phyloP scores from a whole-genome alignment of 2,888 invertebrate genomes.

The Calameuta filiformis region DNA sequence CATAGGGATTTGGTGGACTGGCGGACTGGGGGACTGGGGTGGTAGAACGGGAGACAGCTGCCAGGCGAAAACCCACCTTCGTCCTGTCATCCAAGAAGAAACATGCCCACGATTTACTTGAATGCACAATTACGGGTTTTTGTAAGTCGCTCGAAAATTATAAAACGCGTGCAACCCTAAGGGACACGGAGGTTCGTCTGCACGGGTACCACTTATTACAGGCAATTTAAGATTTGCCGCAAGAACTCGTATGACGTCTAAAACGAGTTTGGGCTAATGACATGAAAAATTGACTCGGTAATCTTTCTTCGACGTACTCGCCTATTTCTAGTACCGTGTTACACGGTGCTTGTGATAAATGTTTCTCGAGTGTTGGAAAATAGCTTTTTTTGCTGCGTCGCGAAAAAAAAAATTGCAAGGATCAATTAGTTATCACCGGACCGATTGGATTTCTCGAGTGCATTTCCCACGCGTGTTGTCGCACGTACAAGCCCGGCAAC shows the following conservation, averaged over 20 bases:
- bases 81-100: slow-evolving; percentile 26
- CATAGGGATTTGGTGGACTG: not conserved
- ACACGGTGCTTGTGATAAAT: not conserved
- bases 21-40: not conserved
- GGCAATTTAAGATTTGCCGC: not conserved
- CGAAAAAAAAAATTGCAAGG: not conserved
- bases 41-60: slow-evolving; percentile 46
- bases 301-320: not conserved
- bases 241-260: not conserved
- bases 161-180: not conserved
- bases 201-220: not conserved
- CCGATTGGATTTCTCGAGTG: slow-evolving; percentile 48
- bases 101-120: slow-evolving; percentile 34
- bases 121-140: slow-evolving; percentile 19
- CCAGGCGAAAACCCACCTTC: slow-evolving; percentile 28
- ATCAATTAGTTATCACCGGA: not conserved
- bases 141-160: slow-evolving; percentile 1
- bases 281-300: not conserved
- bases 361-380: not conserved
- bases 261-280: not conserved
- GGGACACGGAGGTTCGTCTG: not conserved
- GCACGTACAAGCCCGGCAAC: slow-evolving; percentile 35
- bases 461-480: slow-evolving; percentile 59
- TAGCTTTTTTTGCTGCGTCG: not conserved
- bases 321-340: not conserved